Conservation (phyloP, 2,113 vertebrate species). For the Vanacampus margaritifer region DNA sequence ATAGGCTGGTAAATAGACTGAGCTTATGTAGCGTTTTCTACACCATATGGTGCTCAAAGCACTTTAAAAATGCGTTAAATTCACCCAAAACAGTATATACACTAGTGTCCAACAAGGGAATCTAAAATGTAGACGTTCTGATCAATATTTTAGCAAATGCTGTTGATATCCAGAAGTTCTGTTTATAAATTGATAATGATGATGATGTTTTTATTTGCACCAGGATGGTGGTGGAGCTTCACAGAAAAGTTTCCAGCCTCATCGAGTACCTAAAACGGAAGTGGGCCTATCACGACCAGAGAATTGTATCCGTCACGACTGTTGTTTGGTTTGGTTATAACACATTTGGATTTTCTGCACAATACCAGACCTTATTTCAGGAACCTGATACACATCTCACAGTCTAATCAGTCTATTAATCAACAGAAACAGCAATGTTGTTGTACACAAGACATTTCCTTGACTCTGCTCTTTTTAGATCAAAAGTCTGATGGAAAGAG, state of each 20-base stretch:
- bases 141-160: too few relatives aligned
- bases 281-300: slow-evolving; percentile 91
- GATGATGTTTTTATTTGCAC: neutral
- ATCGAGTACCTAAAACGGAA: slow-evolving; percentile 97
- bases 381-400: neutral
- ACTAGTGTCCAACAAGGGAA: too few relatives aligned
- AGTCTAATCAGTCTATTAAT: too few relatives aligned
- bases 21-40: too few relatives aligned
- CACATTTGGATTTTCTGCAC: neutral
- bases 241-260: slow-evolving; percentile 95
- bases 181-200: neutral
- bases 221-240: slow-evolving; percentile 98
- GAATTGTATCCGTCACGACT: slow-evolving; percentile 86
- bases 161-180: neutral
- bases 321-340: neutral
- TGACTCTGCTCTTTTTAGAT: slow-evolving; percentile 73
- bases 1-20: too few relatives aligned
- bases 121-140: too few relatives aligned
- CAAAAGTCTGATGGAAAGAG: slow-evolving; percentile 82
- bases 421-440: too few relatives aligned
- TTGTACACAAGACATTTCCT: slow-evolving; percentile 48
- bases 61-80: too few relatives aligned
- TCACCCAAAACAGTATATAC: too few relatives aligned
- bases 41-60: too few relatives aligned
- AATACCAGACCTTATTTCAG: neutral